Conservation (phyloP, 2,113 vertebrate genomes). For the Sapajus apella region DNA sequence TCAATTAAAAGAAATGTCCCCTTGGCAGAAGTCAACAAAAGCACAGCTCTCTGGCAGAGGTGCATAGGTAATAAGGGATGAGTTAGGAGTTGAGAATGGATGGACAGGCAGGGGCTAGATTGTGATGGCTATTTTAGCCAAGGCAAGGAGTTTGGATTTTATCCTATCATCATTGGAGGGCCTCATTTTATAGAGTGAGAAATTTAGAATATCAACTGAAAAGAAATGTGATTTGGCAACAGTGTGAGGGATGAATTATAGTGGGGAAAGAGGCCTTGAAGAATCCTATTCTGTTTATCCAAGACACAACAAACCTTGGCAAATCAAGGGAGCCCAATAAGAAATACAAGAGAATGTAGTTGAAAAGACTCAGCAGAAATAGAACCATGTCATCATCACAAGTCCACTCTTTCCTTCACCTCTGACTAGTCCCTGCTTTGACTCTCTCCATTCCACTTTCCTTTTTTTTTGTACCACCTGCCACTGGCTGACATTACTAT, state of each 20-base stretch:
- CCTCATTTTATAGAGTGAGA: neutral
- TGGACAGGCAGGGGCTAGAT: neutral
- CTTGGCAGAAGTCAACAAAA: neutral
- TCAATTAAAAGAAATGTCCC: neutral
- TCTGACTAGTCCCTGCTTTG: too few relatives aligned
- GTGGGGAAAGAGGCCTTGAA: neutral
- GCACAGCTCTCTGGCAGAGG: neutral
- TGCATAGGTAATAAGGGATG: too few relatives aligned
- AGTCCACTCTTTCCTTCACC: neutral
- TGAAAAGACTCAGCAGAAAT: neutral
- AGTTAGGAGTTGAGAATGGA: neutral
- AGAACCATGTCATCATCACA: fast-evolving
- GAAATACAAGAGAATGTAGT: neutral
- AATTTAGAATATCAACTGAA: neutral
- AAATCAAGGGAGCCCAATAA: neutral
- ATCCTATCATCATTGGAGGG: neutral
- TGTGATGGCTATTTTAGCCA: too few relatives aligned
- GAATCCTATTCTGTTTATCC: neutral
- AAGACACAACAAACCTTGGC: neutral
- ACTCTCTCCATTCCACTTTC: too few relatives aligned
- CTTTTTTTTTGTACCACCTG: neutral
- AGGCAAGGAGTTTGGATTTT: too few relatives aligned
- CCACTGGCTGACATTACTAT: neutral
- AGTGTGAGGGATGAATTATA: neutral
- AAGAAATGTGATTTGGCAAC: neutral